Percentiles rank a stretch among this genome's conserved stretches.
phyloP scores from a whole-genome alignment of 2,888 invertebrate genomes.

The Drosophila basisetae region DNA sequence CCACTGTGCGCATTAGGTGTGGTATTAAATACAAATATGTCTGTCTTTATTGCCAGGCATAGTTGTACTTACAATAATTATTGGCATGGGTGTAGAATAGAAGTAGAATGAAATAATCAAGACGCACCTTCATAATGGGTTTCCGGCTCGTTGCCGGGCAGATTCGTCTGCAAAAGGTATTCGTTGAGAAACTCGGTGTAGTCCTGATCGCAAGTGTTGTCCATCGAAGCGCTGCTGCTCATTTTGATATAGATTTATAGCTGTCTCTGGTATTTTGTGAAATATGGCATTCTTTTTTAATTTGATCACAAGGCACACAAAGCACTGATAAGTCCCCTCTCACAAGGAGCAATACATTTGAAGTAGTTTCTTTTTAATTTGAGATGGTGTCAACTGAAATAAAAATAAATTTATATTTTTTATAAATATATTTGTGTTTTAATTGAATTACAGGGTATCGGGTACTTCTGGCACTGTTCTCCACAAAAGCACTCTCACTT shows the following conservation, averaged over 20 bases:
- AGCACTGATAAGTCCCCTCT: slow-evolving; percentile 10
- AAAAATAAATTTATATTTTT: neutral
- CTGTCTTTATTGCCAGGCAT: slow-evolving; percentile 1
- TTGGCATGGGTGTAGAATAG: neutral
- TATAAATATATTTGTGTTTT: neutral
- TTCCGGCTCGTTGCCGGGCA: slow-evolving; percentile 82
- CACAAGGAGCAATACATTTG: slow-evolving; percentile 9
- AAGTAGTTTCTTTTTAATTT: slow-evolving; percentile 1
- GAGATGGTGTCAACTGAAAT: slow-evolving; percentile 18
- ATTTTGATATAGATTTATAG: slow-evolving; percentile 61
- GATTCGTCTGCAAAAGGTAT: slow-evolving; percentile 83
- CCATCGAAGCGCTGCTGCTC: slow-evolving; percentile 81
- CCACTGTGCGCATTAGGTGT: slow-evolving; percentile 1
- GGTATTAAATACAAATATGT: slow-evolving; percentile 1
- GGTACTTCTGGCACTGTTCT: neutral
- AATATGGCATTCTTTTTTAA: slow-evolving; percentile 60
- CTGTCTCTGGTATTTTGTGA: slow-evolving; percentile 24
- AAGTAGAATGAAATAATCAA: neutral
- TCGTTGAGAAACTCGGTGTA: slow-evolving; percentile 84
- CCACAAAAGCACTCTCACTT: slow-evolving; percentile 2
- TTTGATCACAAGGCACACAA: slow-evolving; percentile 44
- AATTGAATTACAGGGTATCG: slow-evolving; percentile 1
- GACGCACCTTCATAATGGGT: slow-evolving; percentile 83
- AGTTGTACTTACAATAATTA: slow-evolving; percentile 2
- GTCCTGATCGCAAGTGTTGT: slow-evolving; percentile 84